Evolutionary conservation across 2,888 invertebrate species (phyloP), one percentile per base, ranked within the genome.

Genomic region (Ethmia dodecea): DNA sequence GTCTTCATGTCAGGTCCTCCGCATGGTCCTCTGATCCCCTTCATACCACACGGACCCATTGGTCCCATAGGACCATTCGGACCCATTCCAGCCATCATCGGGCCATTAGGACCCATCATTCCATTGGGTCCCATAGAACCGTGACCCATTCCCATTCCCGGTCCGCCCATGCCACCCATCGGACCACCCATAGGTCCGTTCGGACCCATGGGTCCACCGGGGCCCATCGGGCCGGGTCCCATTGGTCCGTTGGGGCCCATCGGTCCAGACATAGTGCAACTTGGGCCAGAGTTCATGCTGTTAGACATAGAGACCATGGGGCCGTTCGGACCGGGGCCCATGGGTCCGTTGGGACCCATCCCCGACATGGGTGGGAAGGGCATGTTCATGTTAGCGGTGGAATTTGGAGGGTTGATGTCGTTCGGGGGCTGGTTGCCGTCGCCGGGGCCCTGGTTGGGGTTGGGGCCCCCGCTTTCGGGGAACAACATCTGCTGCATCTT

Each of bases 401-500:
- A 81, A 49, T 71, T 81, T 9, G 84, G 84, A 0, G 86, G 78
- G 50, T 79, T 76, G 33, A 70, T 69, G 39, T 77, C 75, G 44
- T 68, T 67, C n/a, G 67, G 60, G n/a, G 67, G 67, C 36, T 74
- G 78, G 9, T 64, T 60, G 20, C 63, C 67, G 35, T 78, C 79
- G 14, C 62, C 62, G 2, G 61, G 55, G 34, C 64, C 58, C 40
- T 75, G 77, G 44, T 68, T 68, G 22, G 68, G 80, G 38, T 69
- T 68, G 40, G 60, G 61, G 1, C 62, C 68, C 0, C 80, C 81
- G 35, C 92, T 91, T 62, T 96, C 96, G 0, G 96, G 96, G 80
- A 96, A 96, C 36, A 98, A 78, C 89, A 96, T 92, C 70, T 96
- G 94, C 56, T 97, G 94, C 92, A 98, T 95, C 86, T 97, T 96